Evolutionary conservation across 2,113 vertebrate species (phyloP).

Genomic region (Glaucomys volans): DNA sequence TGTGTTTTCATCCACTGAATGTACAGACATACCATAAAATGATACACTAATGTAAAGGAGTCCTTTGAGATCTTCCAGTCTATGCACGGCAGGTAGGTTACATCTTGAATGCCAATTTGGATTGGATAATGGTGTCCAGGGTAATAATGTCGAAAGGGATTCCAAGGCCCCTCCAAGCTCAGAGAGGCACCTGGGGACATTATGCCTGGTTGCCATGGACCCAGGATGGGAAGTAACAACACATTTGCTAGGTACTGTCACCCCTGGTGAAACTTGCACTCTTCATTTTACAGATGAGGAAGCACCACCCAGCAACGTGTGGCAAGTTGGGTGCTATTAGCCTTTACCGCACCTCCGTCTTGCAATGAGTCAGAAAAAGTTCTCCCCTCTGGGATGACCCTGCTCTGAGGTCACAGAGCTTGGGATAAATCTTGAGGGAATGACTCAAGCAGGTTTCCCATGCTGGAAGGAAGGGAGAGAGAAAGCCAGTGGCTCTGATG

Average conservation of each 20-base stretch:
- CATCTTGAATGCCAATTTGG: constrained; percentile 4
- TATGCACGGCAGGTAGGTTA: constrained; percentile 38
- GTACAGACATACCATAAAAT: constrained; percentile 43
- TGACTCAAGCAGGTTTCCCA: not conserved
- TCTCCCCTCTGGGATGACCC: fast-evolving
- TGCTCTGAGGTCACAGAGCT: not conserved
- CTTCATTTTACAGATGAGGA: not conserved
- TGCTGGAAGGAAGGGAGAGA: too few species aligned
- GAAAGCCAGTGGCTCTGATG: not conserved
- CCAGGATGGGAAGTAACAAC: not conserved
- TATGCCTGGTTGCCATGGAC: not conserved
- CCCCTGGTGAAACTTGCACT: not conserved
- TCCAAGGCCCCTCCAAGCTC: not conserved
- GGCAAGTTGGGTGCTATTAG: fast-evolving
- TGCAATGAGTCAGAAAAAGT: not conserved
- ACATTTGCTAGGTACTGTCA: too few species aligned
- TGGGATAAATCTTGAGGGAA: not conserved
- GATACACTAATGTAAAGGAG: constrained; percentile 51
- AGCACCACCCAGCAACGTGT: not conserved
- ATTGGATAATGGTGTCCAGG: constrained; percentile 11
- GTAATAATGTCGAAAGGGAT: not conserved
- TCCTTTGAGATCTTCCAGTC: not conserved
- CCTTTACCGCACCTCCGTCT: fast-evolving
- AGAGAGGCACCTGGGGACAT: not conserved
- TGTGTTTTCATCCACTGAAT: not conserved